These are phyloP conservation scores for Papilio glaucus DNA, from an alignment of 1,140 invertebrate species.

Conservation along the genomic window DNA sequence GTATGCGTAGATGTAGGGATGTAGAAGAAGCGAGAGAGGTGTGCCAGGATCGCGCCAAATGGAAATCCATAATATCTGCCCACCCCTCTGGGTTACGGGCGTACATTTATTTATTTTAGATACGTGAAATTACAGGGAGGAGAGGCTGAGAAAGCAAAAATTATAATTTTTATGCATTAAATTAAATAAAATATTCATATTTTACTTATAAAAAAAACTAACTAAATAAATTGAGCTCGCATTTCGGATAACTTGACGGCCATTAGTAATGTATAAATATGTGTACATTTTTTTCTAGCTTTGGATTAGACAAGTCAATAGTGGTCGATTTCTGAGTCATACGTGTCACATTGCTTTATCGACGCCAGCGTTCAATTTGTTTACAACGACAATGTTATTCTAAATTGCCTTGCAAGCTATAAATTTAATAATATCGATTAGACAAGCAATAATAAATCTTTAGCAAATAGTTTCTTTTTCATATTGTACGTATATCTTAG, in stretches of 20 bases:
- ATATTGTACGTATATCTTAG: neutral
- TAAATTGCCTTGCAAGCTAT: conserved; percentile 6
- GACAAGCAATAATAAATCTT: conserved; percentile 7
- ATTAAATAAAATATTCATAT: too few species aligned
- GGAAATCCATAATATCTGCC: too few species aligned
- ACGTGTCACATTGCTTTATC: conserved; percentile 2
- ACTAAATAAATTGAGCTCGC: neutral
- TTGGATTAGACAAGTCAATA: neutral
- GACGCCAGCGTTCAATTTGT: neutral
- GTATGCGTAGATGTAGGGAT: too few species aligned
- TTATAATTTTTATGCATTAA: too few species aligned
- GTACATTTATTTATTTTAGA: too few species aligned
- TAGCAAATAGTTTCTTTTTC: neutral
- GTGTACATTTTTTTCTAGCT: neutral
- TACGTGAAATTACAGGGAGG: too few species aligned
- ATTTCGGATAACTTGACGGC: neutral
- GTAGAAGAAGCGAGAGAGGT: too few species aligned
- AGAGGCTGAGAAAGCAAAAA: too few species aligned
- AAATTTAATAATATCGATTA: conserved; percentile 1
- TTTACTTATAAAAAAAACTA: too few species aligned
- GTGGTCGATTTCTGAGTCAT: neutral
- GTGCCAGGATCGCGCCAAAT: too few species aligned
- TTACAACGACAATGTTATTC: neutral
- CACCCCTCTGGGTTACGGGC: too few species aligned
- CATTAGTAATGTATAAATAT: neutral